Percentiles rank a stretch among this genome's conserved stretches.
phyloP scores from a whole-genome alignment of 2,797 vertebrate species.

The Gobionotothen gibberifrons region DNA sequence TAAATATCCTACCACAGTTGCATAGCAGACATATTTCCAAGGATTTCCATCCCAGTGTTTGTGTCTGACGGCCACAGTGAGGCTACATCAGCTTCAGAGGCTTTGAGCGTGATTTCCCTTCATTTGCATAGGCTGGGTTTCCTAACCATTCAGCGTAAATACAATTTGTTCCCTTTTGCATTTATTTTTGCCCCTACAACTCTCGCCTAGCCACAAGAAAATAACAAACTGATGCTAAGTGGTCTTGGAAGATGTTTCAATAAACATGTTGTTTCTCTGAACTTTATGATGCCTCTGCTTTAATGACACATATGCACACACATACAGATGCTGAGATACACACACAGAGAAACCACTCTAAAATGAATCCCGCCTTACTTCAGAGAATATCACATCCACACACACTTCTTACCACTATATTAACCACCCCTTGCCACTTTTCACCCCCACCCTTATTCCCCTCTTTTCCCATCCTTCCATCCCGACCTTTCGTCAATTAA shows the following conservation, averaged over 20 bases:
- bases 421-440: constrained; percentile 66
- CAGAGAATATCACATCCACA: constrained; percentile 54
- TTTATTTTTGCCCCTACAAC: constrained; percentile 46
- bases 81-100: constrained; percentile 27
- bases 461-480: constrained; percentile 52
- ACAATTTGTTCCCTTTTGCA: constrained; percentile 38
- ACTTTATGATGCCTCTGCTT: constrained; percentile 49
- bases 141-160: constrained; percentile 42
- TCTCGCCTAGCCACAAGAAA: constrained; percentile 53
- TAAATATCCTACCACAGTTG: constrained; percentile 17
- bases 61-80: constrained; percentile 21
- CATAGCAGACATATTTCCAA: constrained; percentile 36
- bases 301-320: constrained; percentile 32
- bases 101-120: background rate
- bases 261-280: constrained; percentile 68
- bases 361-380: constrained; percentile 57
- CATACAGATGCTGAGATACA: constrained; percentile 13
- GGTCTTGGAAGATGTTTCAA: constrained; percentile 70
- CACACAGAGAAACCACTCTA: constrained; percentile 31
- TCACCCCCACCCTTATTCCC: constrained; percentile 30
- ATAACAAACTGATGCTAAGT: constrained; percentile 68
- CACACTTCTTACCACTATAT: constrained; percentile 59
- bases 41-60: constrained; percentile 43
- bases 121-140: constrained; percentile 47
- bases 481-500: constrained; percentile 69